Evolutionary conservation across 2,113 vertebrate species (phyloP).

Genomic region (Mirza zaza): DNA sequence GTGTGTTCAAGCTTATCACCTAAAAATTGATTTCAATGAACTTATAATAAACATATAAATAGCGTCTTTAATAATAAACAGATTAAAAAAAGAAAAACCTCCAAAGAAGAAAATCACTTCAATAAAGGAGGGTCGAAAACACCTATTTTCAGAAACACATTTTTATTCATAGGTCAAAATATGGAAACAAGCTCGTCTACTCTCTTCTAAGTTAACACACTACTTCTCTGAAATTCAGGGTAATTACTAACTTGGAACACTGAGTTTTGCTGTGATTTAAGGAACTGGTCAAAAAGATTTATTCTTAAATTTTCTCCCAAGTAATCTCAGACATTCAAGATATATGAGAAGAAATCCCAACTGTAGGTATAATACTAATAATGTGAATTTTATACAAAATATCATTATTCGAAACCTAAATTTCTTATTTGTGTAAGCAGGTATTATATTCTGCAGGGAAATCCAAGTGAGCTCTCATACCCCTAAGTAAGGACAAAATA

Average conservation of each 20-base stretch:
- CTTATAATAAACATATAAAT: not conserved
- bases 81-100: not conserved
- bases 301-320: conserved; percentile 32
- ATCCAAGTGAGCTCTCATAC: not conserved
- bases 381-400: not conserved
- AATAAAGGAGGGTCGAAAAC: not conserved
- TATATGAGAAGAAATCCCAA: not conserved
- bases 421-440: not conserved
- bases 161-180: conserved; percentile 30
- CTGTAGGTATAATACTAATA: not conserved
- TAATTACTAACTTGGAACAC: not conserved
- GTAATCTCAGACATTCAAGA: not conserved
- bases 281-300: not conserved
- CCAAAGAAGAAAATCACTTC: not conserved
- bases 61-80: not conserved
- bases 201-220: not conserved
- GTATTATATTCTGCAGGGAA: not conserved
- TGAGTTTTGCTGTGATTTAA: not conserved
- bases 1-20: not conserved
- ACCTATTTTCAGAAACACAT: not conserved
- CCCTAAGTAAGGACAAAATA: not conserved
- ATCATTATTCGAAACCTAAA: not conserved
- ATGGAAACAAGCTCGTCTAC: not conserved
- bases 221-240: not conserved
- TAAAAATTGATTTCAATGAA: not conserved